Percentiles rank a stretch among this genome's conserved stretches.
Evolutionary conservation across 1,140 invertebrate species (phyloP).

Genomic region (Lepidotrigona ventralis): DNA sequence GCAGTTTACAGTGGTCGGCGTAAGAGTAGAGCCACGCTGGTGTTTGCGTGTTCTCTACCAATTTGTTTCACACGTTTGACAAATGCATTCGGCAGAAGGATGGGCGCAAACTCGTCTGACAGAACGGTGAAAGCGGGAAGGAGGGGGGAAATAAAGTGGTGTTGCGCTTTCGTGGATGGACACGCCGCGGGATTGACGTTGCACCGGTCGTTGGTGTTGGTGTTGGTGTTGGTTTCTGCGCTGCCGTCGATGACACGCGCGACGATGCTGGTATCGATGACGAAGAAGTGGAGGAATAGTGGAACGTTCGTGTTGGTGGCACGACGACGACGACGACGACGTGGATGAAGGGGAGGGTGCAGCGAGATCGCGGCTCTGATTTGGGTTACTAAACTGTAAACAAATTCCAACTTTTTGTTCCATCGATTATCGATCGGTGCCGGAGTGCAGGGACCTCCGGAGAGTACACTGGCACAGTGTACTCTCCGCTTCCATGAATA

Average conservation of each 20-base stretch:
- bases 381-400: conserved; percentile 79
- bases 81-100: conserved; percentile 72
- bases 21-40: background rate
- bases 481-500: conserved; percentile 55
- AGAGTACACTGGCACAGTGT: conserved; percentile 51
- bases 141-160: conserved; percentile 65
- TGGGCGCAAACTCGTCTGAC: conserved; percentile 67
- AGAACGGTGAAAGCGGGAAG: conserved; percentile 56
- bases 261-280: conserved; percentile 40
- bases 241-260: conserved; percentile 29
- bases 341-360: background rate
- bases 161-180: conserved; percentile 25
- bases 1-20: conserved; percentile 64
- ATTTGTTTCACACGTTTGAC: conserved; percentile 76
- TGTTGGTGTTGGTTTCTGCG: conserved; percentile 23
- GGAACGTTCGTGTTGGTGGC: conserved; percentile 50
- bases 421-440: conserved; percentile 75
- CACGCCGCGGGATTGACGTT: conserved; percentile 40
- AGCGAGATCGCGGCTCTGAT: conserved; percentile 65
- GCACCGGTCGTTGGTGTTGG: conserved; percentile 34
- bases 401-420: conserved; percentile 76
- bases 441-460: conserved; percentile 69
- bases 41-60: conserved; percentile 75
- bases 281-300: conserved; percentile 28
- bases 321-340: conserved; percentile 30